phyloP scores from a whole-genome alignment of 2,113 vertebrate species.

The Zosterops hypoxanthus region DNA sequence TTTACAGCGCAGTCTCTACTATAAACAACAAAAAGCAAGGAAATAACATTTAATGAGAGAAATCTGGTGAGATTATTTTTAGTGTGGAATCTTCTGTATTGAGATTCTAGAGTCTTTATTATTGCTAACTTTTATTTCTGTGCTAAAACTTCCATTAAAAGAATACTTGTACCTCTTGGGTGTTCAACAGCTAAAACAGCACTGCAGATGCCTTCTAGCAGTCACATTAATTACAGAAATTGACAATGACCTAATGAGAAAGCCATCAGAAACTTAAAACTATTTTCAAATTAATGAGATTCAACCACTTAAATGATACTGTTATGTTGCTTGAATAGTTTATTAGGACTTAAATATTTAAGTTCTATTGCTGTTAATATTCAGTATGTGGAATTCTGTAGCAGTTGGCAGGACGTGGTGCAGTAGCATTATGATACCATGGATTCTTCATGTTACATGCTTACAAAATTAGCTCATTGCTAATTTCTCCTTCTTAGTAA shows the following conservation, averaged over 20 bases:
- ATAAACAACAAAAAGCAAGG: neutral
- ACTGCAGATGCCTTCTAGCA: neutral
- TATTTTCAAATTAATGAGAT: neutral
- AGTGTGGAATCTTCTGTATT: neutral
- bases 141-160: neutral
- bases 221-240: neutral
- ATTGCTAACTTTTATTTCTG: neutral
- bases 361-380: neutral
- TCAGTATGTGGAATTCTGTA: neutral
- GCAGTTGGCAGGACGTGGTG: neutral
- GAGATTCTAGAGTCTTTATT: neutral
- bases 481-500: neutral
- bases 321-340: neutral
- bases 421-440: neutral
- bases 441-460: neutral
- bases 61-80: neutral
- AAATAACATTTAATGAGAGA: neutral
- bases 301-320: neutral
- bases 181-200: neutral
- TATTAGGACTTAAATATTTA: neutral
- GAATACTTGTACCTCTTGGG: fast-evolving
- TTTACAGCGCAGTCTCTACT: neutral
- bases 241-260: neutral
- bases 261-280: neutral
- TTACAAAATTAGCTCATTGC: neutral